Base-by-base conservation (phyloP, 2,113 vertebrate species). In the Scomber scombrus region DNA sequence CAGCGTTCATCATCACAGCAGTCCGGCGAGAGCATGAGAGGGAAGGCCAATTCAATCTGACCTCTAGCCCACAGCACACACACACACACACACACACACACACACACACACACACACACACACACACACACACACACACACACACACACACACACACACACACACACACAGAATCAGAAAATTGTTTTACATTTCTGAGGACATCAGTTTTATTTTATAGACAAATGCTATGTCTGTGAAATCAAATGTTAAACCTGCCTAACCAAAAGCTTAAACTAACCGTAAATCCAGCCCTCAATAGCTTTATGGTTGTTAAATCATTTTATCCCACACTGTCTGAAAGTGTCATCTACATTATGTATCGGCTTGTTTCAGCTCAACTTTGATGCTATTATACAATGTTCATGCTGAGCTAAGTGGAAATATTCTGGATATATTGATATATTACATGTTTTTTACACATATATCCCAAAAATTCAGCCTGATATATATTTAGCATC, bases 1-100 rank as follows among this genome's bases (percentile, higher is more conserved):
- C 43, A 54, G 50, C 23, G 31, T 86, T 84, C 31, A 78, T 89
- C 81, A 85, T 80, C 57, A 15, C n/a, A 29, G 45, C 66, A 19
- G 34, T 23, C 43, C 52, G 54, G 65, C 11, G 40, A 4, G 45
- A 3, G 26, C 66, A 5, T 0, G 23, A 57, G 19, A n/a, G 21
- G 26, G 3, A 21, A 50, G 68, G 71, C 62, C 52, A 63, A 10
- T 16, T 66, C 29, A 49, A 21, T 40, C 8, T 60, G 71, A 78
- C 75, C 68, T 15, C 40, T 19, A 31, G 12, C 23, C 34, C 9
- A 40, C 57, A 18, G 23, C 23, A 21, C 31, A 46, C 43, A 19
- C 63, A 47, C 45, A 60, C 52, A 40, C 65, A 34, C 70, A 69
- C 57, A 23, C 58, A 49, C 71, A 18, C 45, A 23, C 68, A 10